Evolutionary conservation across 1,140 invertebrate genomes (phyloP), one percentile per base, ranked within the genome.

Genomic region (Scaptomyza graminum): DNA sequence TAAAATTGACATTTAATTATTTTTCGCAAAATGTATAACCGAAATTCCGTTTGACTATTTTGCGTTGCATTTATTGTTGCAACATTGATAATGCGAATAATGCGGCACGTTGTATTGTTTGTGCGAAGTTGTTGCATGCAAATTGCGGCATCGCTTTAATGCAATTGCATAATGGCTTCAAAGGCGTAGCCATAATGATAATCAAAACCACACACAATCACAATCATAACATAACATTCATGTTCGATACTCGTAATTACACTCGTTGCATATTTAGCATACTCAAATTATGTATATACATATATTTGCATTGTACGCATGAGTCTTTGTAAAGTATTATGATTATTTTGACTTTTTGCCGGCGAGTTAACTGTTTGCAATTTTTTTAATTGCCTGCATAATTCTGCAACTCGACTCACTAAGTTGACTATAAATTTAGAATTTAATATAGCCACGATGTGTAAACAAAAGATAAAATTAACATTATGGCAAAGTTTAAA

Each of bases 1-100:
- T 84, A 83, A 84, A 84, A 84, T 79, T 84, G 69, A 80, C 76
- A 84, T 84, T 79, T 84, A 79, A 84, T 84, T 84, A 82, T 82
- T 82, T 77, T 68, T 56, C 39, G 22, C 34, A 41, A 67, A 73
- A 73, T 60, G 67, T 68, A 73, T 73, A 54, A 22, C 22, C 49
- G 5, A 73, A 68, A 78, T 83, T 63, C 70, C 67, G 47, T 65
- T 64, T 43, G 25, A 62, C 60, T 82, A 73, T 84, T 84, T 34
- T 74, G 78, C 56, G 46, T 64, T 73, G 37, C 37, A 79, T 84
- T 84, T 80, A 80, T 69, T 76, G 81, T 65, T 66, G 70, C 68
- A 47, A 71, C 74, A 82, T 56, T 67, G 65, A 75, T 82, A 73
- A 61, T 67, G 64, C 49, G 39, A 51, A 31, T 39, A 52, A 51